Evolutionary conservation across 2,797 vertebrate genomes (phyloP).

Genomic region (Florisuga fusca): DNA sequence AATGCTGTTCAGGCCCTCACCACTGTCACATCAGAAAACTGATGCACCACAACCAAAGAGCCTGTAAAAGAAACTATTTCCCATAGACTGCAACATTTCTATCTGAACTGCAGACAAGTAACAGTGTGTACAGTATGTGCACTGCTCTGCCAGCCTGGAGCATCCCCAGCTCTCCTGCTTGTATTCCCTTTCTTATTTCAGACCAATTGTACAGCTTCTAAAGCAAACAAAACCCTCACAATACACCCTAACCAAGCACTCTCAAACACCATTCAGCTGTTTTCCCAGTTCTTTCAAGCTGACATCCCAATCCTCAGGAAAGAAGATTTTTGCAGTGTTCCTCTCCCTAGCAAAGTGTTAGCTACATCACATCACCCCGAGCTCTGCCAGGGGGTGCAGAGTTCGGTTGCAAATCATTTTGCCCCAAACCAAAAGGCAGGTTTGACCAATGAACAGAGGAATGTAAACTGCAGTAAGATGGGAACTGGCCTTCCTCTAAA

Average conservation of each 20-base stretch:
- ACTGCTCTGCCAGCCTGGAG: neutral
- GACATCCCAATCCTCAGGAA: neutral
- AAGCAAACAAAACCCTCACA: neutral
- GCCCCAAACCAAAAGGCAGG: neutral
- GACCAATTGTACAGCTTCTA: neutral
- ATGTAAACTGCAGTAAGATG: neutral
- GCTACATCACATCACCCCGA: neutral
- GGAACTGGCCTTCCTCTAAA: neutral
- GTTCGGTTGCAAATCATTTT: neutral
- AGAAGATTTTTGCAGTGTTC: neutral
- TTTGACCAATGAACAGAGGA: neutral
- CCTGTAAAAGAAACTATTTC: neutral
- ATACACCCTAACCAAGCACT: neutral
- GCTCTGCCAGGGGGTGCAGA: neutral
- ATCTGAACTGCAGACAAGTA: neutral
- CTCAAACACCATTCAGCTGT: neutral
- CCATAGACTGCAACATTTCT: neutral
- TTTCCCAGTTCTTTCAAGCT: neutral
- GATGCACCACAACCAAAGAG: neutral
- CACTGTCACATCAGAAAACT: neutral
- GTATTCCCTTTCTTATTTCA: neutral
- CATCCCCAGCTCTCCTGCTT: neutral
- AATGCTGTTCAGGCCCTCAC: neutral
- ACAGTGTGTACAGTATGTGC: accelerated
- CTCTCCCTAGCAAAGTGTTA: neutral